A percentile compares a stretch with the other conserved stretches of the same genome.
Conservation (phyloP, 1,140 invertebrate species). For the Orchestia grillus region DNA sequence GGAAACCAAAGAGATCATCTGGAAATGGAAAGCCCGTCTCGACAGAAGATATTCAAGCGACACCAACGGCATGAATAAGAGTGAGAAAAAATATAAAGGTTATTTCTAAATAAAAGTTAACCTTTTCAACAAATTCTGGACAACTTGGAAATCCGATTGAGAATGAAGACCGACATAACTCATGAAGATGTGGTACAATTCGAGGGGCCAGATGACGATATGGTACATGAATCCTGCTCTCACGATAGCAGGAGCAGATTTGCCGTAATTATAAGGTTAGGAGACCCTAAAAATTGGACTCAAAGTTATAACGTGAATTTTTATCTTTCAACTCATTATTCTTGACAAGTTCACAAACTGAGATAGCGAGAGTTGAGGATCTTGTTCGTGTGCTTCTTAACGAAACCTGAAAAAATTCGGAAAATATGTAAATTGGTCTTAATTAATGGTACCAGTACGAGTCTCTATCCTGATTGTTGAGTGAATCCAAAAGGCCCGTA, state of each 20-base stretch:
- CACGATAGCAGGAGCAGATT: not conserved
- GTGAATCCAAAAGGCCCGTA: not conserved
- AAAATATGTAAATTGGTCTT: not conserved
- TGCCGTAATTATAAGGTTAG: not conserved
- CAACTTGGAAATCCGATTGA: not conserved
- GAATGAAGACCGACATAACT: not conserved
- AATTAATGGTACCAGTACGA: not conserved
- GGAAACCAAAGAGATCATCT: constrained; percentile 40
- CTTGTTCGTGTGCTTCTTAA: not conserved
- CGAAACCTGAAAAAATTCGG: not conserved
- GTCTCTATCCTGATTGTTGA: not conserved
- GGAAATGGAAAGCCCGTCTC: constrained; percentile 8
- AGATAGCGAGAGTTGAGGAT: not conserved
- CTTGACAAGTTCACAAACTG: not conserved
- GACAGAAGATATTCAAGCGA: not conserved
- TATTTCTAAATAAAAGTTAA: not conserved
- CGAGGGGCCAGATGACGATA: no score
- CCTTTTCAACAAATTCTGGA: not conserved
- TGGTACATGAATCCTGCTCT: not conserved
- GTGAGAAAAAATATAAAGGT: not conserved
- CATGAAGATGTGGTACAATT: not conserved
- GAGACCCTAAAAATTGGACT: not conserved
- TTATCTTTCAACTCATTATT: not conserved
- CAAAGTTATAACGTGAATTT: not conserved
- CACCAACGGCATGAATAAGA: not conserved